phyloP scores from a whole-genome alignment of 2,113 vertebrate species.

The Tragulus kanchil region DNA sequence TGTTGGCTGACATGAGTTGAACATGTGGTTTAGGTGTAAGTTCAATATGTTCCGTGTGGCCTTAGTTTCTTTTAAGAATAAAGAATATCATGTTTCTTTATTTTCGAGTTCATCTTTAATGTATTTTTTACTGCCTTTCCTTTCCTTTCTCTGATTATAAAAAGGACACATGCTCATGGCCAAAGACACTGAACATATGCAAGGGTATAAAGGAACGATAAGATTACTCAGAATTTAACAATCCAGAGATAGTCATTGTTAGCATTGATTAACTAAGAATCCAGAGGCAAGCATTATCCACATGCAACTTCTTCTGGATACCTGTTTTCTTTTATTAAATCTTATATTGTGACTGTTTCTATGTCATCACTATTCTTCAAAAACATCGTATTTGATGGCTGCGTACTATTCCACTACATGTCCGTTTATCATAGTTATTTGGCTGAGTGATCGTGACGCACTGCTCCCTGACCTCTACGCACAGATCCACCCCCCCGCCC shows the following conservation, averaged over 20 bases:
- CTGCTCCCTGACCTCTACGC: neutral
- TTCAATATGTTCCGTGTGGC: neutral
- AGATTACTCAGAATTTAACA: neutral
- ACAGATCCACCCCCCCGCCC: neutral
- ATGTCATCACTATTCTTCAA: neutral
- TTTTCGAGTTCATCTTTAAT: neutral
- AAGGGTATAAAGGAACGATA: neutral
- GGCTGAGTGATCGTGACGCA: neutral
- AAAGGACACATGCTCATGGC: neutral
- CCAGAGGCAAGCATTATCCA: neutral
- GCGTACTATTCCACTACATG: neutral
- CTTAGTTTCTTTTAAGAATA: neutral
- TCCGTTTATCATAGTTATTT: neutral
- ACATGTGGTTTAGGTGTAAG: neutral
- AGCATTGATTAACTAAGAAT: neutral
- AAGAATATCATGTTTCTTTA: neutral
- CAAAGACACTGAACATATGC: neutral
- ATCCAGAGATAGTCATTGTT: neutral
- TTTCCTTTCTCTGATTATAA: neutral
- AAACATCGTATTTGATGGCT: neutral
- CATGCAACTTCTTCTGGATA: neutral
- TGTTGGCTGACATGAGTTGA: neutral
- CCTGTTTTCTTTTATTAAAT: neutral
- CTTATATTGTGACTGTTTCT: neutral
- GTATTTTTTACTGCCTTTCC: neutral